A percentile compares a stretch with the other conserved stretches of the same genome.
These are phyloP conservation scores for Chloromyia formosa DNA, from an alignment of 2,888 invertebrate species.

Conservation along the genomic window DNA sequence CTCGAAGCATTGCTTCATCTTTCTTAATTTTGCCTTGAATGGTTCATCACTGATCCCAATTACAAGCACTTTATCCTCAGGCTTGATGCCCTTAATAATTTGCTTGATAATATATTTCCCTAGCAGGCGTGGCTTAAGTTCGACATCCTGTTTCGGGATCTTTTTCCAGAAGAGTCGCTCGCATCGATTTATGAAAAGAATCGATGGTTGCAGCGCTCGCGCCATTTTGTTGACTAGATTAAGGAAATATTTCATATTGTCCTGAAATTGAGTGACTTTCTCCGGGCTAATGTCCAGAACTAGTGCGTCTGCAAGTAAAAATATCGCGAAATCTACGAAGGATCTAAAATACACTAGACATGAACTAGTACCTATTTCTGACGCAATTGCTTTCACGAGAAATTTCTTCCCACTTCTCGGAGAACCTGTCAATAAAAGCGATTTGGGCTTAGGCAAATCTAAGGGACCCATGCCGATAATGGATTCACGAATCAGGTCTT, in stretches of 20 bases:
- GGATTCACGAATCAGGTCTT: constrained; percentile 67
- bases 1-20: constrained; percentile 58
- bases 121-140: constrained; percentile 66
- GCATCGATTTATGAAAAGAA: constrained; percentile 68
- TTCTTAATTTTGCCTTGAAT: constrained; percentile 63
- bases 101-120: constrained; percentile 66
- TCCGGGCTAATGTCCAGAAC: constrained; percentile 74
- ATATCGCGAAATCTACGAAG: no score
- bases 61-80: constrained; percentile 67
- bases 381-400: constrained; percentile 75
- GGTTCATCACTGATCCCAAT: constrained; percentile 67
- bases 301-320: constrained; percentile 64
- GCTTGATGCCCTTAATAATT: constrained; percentile 66
- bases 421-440: constrained; percentile 74
- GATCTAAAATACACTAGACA: constrained; percentile 44
- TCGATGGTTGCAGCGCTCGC: constrained; percentile 69
- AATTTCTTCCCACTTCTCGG: constrained; percentile 73
- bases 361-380: constrained; percentile 71
- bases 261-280: constrained; percentile 68
- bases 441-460: constrained; percentile 65
- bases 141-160: constrained; percentile 59
- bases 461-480: constrained; percentile 61
- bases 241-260: constrained; percentile 70
- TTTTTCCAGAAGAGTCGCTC: constrained; percentile 69
- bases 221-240: constrained; percentile 72